Base-by-base conservation (phyloP, 1,140 invertebrate genomes). In the Solenopsis invicta region DNA sequence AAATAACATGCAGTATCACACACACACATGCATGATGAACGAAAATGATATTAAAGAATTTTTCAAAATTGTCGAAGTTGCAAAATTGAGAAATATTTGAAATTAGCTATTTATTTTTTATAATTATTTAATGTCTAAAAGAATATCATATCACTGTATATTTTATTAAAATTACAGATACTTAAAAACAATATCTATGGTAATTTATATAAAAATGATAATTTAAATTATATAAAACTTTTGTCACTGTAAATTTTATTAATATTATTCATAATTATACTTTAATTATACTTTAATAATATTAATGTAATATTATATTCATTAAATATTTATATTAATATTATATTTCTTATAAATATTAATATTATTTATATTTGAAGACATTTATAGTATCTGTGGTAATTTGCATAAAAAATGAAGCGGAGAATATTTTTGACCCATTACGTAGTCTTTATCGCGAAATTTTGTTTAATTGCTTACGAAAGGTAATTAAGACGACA, bases 61-160 rank as follows among this genome's bases (percentile, higher is more conserved):
- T 4, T 8, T 67, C 29, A 16, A 37, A 0, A 50, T 37, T 24
- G 12, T 4, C 10, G 4, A 76, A 3, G 34, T 75, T 75, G 24
- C 10, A 8, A 59, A 3, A 64, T 75, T 75, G 16, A 13, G 18
- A 50, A 59, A 37, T 1, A 37, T 48, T 78, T 34, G 76, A 34
- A 34, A 18, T n/a, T 41, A n/a, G 1, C 4, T 34, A 9, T 66
- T 67, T 80, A 67, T 80, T 66, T 18, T 50, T 74, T 56, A 56
- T 3, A 74, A 37, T 18, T 45, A 62, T 74, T 74, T 54, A 48
- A 62, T 37, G 10, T 21, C 48, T 66, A 37, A 78, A 9, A 67
- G 16, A 34, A 8, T 37, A 59, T 76, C 16, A 41, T 75, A 2
- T 0, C 6, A 67, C 24, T 72, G 10, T 59, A 9, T 29, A 12